A percentile compares a stretch with the other conserved stretches of the same genome.
Conservation (phyloP, 2,797 vertebrate genomes). For the Chaetodon trifasciatus region DNA sequence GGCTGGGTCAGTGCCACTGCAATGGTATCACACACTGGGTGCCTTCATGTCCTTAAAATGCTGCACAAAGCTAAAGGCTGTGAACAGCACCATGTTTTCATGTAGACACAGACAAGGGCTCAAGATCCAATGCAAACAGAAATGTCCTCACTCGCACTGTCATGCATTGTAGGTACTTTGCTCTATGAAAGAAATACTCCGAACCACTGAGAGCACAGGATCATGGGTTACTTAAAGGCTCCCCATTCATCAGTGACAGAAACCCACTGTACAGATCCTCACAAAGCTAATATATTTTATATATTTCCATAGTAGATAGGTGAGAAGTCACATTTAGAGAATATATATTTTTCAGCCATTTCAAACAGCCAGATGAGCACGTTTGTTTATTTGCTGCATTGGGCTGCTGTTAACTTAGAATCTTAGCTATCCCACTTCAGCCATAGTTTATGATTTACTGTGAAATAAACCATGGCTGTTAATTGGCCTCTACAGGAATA, state of each 20-base stretch:
- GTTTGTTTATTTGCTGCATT: conserved; percentile 7
- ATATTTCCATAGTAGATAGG: background rate
- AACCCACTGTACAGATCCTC: background rate
- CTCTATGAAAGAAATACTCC: too few species aligned
- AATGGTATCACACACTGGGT: conserved; percentile 25
- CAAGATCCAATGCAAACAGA: too few species aligned
- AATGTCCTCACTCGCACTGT: too few species aligned
- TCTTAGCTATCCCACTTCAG: background rate
- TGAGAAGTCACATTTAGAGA: background rate
- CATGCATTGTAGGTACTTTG: too few species aligned
- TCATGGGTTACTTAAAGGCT: too few species aligned
- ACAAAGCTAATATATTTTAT: background rate
- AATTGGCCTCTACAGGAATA: background rate
- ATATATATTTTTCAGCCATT: background rate
- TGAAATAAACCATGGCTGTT: background rate
- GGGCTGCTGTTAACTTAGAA: conserved; percentile 8
- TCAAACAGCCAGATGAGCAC: background rate
- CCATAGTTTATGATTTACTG: background rate
- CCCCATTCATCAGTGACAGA: background rate
- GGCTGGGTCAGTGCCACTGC: conserved; percentile 31
- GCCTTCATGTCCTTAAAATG: background rate
- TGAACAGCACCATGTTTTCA: background rate
- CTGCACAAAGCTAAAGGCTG: conserved; percentile 19
- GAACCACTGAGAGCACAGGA: too few species aligned
- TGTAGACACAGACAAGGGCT: too few species aligned